Conservation (phyloP, 2,888 invertebrate species). For the Agrotis segetum region DNA sequence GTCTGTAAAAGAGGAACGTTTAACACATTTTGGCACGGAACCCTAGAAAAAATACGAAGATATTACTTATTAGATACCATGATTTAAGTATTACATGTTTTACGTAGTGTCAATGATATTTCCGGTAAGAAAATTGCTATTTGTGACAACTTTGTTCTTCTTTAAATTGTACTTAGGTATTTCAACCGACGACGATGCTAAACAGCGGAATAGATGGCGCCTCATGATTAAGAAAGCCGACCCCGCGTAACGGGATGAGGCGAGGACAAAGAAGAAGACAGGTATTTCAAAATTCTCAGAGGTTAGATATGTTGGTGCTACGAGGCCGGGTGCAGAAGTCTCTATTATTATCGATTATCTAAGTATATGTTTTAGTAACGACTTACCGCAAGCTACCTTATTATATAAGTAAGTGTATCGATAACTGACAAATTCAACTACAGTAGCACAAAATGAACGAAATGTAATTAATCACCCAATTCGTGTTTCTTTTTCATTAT, state of each 20-base stretch:
- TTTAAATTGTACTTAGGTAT: neutral
- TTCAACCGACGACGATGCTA: too few species aligned
- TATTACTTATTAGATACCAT: slow-evolving; percentile 4
- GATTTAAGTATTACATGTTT: slow-evolving; percentile 11
- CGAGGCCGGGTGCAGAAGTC: neutral
- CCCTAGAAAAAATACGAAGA: neutral
- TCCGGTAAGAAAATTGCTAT: slow-evolving; percentile 20
- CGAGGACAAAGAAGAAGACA: too few species aligned
- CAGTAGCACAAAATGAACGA: neutral
- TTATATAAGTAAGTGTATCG: neutral
- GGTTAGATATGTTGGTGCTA: neutral
- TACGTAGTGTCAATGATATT: neutral
- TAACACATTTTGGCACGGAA: too few species aligned
- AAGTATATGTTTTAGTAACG: neutral
- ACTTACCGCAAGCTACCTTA: slow-evolving; percentile 2
- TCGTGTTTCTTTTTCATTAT: neutral
- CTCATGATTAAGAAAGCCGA: too few species aligned
- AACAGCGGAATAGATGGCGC: too few species aligned
- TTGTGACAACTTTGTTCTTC: slow-evolving; percentile 9
- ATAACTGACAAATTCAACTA: neutral
- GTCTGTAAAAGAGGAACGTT: too few species aligned
- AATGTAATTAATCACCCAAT: neutral
- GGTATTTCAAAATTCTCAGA: slow-evolving; percentile 10
- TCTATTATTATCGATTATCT: neutral
- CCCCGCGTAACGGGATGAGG: too few species aligned